phyloP scores from a whole-genome alignment of 2,113 vertebrate species.

The Fukomys damarensis region DNA sequence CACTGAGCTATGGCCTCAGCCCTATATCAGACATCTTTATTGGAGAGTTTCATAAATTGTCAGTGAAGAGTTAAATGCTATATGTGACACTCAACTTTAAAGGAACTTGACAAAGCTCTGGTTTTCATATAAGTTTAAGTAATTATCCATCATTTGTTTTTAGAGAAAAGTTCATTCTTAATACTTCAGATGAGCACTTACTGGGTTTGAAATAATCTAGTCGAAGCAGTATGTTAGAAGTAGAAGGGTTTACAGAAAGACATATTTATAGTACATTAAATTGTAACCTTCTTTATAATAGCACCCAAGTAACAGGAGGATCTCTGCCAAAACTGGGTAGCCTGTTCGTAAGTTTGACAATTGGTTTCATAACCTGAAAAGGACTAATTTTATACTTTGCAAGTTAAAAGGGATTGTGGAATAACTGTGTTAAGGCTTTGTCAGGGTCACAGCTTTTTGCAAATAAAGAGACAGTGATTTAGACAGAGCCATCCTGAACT shows the following conservation, averaged over 20 bases:
- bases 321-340: neutral
- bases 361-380: neutral
- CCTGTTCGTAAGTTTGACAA: neutral
- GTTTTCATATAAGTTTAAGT: neutral
- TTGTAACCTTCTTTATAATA: neutral
- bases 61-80: neutral
- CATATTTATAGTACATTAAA: neutral
- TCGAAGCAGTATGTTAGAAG: neutral
- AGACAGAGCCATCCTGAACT: neutral
- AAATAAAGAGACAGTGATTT: neutral
- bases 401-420: neutral
- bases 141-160: conserved; percentile 28
- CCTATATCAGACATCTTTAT: neutral
- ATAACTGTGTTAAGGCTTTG: neutral
- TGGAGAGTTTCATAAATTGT: neutral
- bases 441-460: neutral
- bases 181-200: neutral
- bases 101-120: neutral
- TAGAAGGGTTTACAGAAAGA: neutral
- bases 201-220: neutral
- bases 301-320: neutral
- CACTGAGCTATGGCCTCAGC: neutral
- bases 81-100: neutral
- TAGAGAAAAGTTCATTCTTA: conserved; percentile 27
- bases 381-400: neutral